These are phyloP conservation scores for Tiliacea aurago DNA, from an alignment of 2,888 invertebrate genomes.

Conservation along the genomic window DNA sequence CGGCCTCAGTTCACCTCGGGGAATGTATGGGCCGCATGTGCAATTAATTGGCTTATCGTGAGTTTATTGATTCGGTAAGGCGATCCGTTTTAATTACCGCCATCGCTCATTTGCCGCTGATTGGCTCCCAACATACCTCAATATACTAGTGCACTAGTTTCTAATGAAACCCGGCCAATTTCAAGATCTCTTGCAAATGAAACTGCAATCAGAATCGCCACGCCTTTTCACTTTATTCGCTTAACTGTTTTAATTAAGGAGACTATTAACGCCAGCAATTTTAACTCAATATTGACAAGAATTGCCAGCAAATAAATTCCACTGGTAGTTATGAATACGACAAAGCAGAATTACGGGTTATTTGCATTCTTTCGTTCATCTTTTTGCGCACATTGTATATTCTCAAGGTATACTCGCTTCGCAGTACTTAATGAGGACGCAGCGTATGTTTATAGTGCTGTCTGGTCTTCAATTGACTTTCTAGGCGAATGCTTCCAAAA, in stretches of 20 bases:
- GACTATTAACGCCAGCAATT: constrained; percentile 59
- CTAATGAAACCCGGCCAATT: constrained; percentile 64
- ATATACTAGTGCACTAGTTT: constrained; percentile 59
- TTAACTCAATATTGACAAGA: constrained; percentile 64
- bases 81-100: constrained; percentile 89
- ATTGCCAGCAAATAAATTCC: constrained; percentile 54
- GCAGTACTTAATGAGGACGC: constrained; percentile 47
- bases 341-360: constrained; percentile 33
- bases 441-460: constrained; percentile 38
- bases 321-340: constrained; percentile 40
- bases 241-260: constrained; percentile 66
- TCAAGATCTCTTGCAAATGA: constrained; percentile 50
- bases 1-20: constrained; percentile 76
- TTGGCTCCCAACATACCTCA: constrained; percentile 76
- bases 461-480: constrained; percentile 48
- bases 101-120: constrained; percentile 88
- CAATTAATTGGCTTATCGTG: constrained; percentile 90
- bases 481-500: constrained; percentile 53
- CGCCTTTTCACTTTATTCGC: constrained; percentile 47
- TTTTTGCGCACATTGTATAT: constrained; percentile 44
- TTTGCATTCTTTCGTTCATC: constrained; percentile 51
- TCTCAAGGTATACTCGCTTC: constrained; percentile 13
- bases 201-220: constrained; percentile 24
- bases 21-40: constrained; percentile 80
- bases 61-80: constrained; percentile 89